Percentiles rank a stretch among this genome's conserved stretches.
Evolutionary conservation across 2,113 vertebrate species (phyloP).

Genomic region (Excalfactoria chinensis): DNA sequence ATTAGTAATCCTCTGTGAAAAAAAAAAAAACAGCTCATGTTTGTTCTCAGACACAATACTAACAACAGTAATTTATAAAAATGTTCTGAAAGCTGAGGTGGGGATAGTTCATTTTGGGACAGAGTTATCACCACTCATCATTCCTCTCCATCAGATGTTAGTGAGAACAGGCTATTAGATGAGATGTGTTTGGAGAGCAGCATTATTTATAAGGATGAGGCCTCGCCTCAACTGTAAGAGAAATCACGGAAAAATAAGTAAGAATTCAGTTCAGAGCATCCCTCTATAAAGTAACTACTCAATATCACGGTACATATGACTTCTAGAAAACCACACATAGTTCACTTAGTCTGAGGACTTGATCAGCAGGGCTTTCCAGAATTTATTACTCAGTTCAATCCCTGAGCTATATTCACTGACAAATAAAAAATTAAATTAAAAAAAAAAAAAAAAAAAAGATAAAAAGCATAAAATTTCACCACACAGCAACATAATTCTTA

Average conservation of each 20-base stretch:
- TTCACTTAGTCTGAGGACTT: background rate
- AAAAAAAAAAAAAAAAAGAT: background rate
- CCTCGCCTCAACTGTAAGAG: background rate
- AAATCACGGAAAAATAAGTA: background rate
- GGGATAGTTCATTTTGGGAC: background rate
- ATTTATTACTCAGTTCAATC: background rate
- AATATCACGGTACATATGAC: background rate
- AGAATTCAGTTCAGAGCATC: background rate
- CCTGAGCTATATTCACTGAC: background rate
- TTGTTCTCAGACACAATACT: background rate
- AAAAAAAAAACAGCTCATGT: background rate
- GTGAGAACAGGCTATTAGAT: background rate
- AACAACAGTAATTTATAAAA: background rate
- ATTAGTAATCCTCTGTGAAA: background rate
- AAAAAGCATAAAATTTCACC: background rate
- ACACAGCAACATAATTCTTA: background rate
- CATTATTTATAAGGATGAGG: background rate
- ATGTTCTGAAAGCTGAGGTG: accelerated
- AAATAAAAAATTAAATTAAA: background rate
- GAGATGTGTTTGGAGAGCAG: background rate
- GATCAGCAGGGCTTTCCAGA: background rate
- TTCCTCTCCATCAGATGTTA: background rate
- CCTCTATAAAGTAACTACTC: background rate
- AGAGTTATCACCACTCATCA: background rate
- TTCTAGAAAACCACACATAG: background rate